These are phyloP conservation scores for Pachypanchax playfairii DNA, from an alignment of 2,113 vertebrate genomes.

Conservation along the genomic window DNA sequence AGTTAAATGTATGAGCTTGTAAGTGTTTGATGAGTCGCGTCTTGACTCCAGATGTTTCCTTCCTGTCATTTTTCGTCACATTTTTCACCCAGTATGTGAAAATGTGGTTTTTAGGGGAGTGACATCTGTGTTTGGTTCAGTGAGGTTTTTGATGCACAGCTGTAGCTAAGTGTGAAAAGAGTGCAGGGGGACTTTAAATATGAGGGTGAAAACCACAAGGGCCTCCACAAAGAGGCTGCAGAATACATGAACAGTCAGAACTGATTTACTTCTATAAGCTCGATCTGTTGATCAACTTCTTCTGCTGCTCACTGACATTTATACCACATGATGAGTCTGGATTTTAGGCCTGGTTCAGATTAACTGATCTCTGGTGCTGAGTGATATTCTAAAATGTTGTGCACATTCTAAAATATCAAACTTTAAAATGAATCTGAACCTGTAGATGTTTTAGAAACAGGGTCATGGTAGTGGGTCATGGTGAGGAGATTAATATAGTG, in stretches of 20 bases:
- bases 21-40: constrained; percentile 15
- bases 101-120: neutral
- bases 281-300: neutral
- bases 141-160: constrained; percentile 11
- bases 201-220: neutral
- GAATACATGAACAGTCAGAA: constrained; percentile 1
- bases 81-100: constrained; percentile 16
- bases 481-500: constrained; percentile 54
- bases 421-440: neutral
- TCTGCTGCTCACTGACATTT: constrained; percentile 18
- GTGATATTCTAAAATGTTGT: too few relatives aligned
- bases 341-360: constrained; percentile 18
- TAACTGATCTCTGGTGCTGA: neutral
- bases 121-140: constrained; percentile 44
- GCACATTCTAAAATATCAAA: neutral
- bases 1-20: constrained; percentile 7
- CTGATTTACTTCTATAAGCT: neutral
- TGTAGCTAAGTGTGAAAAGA: constrained; percentile 12
- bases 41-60: constrained; percentile 40
- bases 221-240: constrained; percentile 1
- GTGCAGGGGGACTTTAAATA: constrained; percentile 10
- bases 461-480: constrained; percentile 33
- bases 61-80: constrained; percentile 6
- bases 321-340: constrained; percentile 20
- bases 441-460: neutral